A percentile compares a stretch with the other conserved stretches of the same genome.
Conservation (phyloP, 1,140 invertebrate species). For the Drosophila takahashii region DNA sequence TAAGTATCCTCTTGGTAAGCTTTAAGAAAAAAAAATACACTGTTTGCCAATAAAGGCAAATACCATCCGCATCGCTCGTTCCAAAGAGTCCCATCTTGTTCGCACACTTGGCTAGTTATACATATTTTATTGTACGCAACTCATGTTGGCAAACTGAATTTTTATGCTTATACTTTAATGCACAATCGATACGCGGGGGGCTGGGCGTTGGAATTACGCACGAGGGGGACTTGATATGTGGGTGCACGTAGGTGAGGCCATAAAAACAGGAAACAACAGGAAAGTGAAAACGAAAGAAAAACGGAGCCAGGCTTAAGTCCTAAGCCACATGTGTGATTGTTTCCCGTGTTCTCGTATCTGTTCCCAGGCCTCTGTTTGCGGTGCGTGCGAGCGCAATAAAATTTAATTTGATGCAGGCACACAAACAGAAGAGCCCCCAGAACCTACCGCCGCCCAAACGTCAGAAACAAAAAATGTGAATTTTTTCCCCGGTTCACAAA, state of each 20-base stretch:
- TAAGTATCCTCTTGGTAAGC: constrained; percentile 22
- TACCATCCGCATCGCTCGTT: constrained; percentile 20
- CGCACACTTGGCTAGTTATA: constrained; percentile 45
- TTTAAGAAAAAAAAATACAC: constrained; percentile 18
- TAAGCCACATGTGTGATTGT: constrained; percentile 51
- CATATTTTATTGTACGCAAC: constrained; percentile 63
- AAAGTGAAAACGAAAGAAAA: constrained; percentile 19
- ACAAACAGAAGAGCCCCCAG: constrained; percentile 19
- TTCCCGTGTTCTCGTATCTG: constrained; percentile 13
- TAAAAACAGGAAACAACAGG: constrained; percentile 43
- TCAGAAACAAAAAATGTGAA: constrained; percentile 6
- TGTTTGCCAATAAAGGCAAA: constrained; percentile 42
- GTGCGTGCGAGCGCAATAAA: constrained; percentile 70
- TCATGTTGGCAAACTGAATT: constrained; percentile 61
- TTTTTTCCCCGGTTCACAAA: constrained; percentile 7
- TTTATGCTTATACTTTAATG: constrained; percentile 70
- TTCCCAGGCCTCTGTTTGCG: constrained; percentile 31
- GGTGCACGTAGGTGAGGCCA: constrained; percentile 34
- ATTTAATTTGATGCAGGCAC: constrained; percentile 71
- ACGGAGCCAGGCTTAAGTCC: constrained; percentile 43
- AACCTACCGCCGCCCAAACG: background rate
- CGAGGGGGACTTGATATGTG: constrained; percentile 24
- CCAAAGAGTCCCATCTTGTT: constrained; percentile 7
- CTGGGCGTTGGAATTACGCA: constrained; percentile 7
- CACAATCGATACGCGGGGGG: constrained; percentile 55